Percentiles rank a stretch among this genome's conserved stretches.
These are phyloP conservation scores for Rhizomys pruinosus DNA, from an alignment of 2,113 vertebrate species.

Conservation along the genomic window DNA sequence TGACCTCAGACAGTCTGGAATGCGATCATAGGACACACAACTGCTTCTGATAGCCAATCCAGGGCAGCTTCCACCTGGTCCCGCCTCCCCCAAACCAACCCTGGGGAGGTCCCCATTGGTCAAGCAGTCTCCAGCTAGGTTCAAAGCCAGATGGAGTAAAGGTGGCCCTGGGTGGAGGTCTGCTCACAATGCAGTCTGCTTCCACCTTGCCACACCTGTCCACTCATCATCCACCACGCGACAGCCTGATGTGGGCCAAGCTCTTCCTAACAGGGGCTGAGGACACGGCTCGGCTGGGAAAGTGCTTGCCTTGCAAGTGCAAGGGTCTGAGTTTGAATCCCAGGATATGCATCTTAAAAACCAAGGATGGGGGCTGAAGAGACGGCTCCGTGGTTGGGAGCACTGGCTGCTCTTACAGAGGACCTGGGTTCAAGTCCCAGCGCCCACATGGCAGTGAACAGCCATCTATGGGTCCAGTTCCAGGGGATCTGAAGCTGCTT, in stretches of 20 bases:
- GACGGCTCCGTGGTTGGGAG: too few relatives aligned
- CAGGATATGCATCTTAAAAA: background rate
- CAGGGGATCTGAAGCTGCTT: too few relatives aligned
- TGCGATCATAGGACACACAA: background rate
- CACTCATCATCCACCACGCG: accelerated
- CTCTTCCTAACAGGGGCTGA: background rate
- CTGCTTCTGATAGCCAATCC: background rate
- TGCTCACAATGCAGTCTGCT: background rate
- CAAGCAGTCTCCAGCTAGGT: background rate
- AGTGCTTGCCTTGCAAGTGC: background rate
- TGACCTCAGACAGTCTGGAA: background rate
- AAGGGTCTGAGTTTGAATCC: background rate
- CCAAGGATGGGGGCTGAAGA: too few relatives aligned
- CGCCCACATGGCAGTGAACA: too few relatives aligned
- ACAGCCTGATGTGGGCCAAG: background rate
- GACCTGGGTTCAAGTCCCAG: too few relatives aligned
- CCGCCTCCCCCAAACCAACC: background rate
- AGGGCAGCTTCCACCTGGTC: background rate
- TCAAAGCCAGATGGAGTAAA: background rate
- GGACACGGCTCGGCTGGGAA: background rate
- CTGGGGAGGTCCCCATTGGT: background rate
- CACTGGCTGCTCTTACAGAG: too few relatives aligned
- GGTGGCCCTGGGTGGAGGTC: background rate
- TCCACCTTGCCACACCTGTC: accelerated
- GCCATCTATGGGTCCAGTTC: too few relatives aligned